Base-by-base conservation (phyloP, 30 jellyfish, hydroid and myxozoan genomes). In the Aurelia coerulea region DNA sequence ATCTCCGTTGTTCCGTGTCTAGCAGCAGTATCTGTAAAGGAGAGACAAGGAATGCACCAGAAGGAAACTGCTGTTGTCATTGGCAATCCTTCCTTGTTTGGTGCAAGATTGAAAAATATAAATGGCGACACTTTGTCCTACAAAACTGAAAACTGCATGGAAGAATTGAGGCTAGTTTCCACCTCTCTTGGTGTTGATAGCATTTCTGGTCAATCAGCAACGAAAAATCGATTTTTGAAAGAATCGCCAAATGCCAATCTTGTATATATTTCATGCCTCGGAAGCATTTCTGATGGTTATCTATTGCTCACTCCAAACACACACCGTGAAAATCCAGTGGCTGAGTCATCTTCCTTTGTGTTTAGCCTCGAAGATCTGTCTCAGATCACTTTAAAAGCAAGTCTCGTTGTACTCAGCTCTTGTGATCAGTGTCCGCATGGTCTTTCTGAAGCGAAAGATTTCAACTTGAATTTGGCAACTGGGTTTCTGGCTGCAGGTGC, bases 351-450 rank as follows among this genome's bases (percentile, higher is more conserved):
- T 37, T 86, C 95, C 7, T 86, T 41, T 76, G 69, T 76, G 6
- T 34, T 86, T 53, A 76, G 67, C 54, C 23, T 78, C 51, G 74
- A 67, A 3, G 95, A 86, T 35, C 66, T 86, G 19, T 51, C 86
- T 52, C 74, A 76, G 59, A 17, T 86, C 15, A 72, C 67, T 16
- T 46, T 86, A 29, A 68, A 70, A 9, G 95, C 95, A 12, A 86
- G 59, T 19, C 86, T 86, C 12, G 86, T 86, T 17, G 51, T 86
- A 16, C 53, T 86, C 10, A 86, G 95, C 65, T 35, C 84, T 2
- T 86, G 95, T 85, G 62, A 41, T 49, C 90, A 86, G 39, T 86
- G 95, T 67, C 85, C 90, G 12, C 95, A 86, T 37, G 95, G 95
- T 73, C 79, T 76, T 4, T 62, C 86, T 9, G 90, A 76, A 23